Percentiles rank a stretch among this genome's conserved stretches.
These are phyloP conservation scores for Caenorhabditis sinica DNA, from an alignment of 2,888 invertebrate genomes.

Conservation along the genomic window DNA sequence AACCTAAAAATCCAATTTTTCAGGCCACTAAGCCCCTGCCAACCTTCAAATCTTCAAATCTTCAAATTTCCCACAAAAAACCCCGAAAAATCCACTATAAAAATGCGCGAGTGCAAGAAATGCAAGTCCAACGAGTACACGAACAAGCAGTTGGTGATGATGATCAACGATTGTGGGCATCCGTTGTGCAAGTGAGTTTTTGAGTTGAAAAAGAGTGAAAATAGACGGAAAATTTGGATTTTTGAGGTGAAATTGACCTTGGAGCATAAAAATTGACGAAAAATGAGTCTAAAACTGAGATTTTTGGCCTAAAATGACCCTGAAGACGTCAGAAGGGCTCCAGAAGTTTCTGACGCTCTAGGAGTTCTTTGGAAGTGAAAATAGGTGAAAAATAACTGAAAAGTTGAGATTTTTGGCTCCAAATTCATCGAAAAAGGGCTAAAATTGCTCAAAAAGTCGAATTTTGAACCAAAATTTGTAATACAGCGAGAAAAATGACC, in stretches of 20 bases:
- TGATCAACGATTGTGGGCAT: slow-evolving; percentile 99
- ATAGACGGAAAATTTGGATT: neutral
- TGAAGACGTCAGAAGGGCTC: neutral
- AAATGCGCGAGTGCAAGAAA: slow-evolving; percentile 90
- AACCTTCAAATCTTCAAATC: too few relatives aligned
- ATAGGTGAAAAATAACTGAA: neutral
- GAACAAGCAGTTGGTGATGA: slow-evolving; percentile 95
- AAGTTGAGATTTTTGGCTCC: neutral
- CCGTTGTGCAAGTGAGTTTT: slow-evolving; percentile 95
- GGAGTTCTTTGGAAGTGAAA: too few relatives aligned
- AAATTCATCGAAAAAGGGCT: neutral
- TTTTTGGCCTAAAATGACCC: neutral
- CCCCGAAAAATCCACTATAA: slow-evolving; percentile 24
- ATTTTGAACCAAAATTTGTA: neutral
- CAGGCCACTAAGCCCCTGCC: slow-evolving; percentile 32
- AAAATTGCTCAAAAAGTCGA: neutral
- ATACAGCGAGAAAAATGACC: neutral
- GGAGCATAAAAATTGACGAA: neutral
- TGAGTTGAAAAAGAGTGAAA: slow-evolving; percentile 87
- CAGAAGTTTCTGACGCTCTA: too few relatives aligned
- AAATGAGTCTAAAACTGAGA: neutral
- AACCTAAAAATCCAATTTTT: neutral
- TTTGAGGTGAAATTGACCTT: neutral
- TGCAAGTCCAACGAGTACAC: slow-evolving; percentile 97
- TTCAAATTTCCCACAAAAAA: neutral